Evolutionary conservation across 1,140 invertebrate genomes (phyloP).

Genomic region (Phortica variegata): DNA sequence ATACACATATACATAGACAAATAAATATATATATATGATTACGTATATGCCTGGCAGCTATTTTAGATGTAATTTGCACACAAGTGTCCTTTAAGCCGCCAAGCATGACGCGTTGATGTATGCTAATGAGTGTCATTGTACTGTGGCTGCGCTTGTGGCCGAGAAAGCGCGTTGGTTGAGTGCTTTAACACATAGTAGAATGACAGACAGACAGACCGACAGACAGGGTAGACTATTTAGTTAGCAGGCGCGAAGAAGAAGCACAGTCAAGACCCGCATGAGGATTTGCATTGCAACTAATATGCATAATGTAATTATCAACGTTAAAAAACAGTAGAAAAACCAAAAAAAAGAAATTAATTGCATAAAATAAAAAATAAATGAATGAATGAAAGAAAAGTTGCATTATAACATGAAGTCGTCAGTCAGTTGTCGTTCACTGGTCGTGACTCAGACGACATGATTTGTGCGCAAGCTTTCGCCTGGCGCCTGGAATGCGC

Average conservation of each 20-base stretch:
- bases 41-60: conserved; percentile 47
- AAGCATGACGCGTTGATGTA: conserved; percentile 52
- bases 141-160: not conserved
- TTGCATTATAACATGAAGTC: too few species aligned
- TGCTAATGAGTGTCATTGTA: conserved; percentile 56
- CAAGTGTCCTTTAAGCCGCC: not conserved
- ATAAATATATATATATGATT: too few species aligned
- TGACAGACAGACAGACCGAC: too few species aligned
- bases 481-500: too few species aligned
- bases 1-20: too few species aligned
- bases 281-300: too few species aligned
- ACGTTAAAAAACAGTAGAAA: too few species aligned
- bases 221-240: conserved; percentile 14
- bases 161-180: too few species aligned
- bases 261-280: conserved; percentile 36
- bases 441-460: not conserved
- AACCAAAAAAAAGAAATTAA: too few species aligned
- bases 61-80: conserved; percentile 52
- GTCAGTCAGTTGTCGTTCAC: too few species aligned
- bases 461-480: too few species aligned
- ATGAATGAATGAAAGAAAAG: too few species aligned
- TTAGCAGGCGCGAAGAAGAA: conserved; percentile 15
- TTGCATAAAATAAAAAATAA: conserved; percentile 27
- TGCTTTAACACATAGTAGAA: not conserved
- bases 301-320: conserved; percentile 57